Base-by-base conservation (phyloP, 64 coral and sea anemone genomes). In the Montipora capricornis region DNA sequence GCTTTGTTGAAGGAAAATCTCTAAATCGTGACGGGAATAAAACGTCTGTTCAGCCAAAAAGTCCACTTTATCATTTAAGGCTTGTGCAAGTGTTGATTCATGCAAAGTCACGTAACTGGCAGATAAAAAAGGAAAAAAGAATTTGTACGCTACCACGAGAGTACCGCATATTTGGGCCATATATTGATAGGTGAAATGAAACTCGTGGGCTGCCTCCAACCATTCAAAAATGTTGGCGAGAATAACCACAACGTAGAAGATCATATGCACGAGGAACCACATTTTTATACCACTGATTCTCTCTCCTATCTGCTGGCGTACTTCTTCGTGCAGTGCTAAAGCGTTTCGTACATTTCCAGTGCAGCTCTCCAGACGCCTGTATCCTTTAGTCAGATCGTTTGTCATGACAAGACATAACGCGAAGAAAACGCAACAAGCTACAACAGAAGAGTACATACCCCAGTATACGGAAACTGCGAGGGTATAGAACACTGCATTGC, bases 101-200 rank as follows among this genome's bases (percentile, higher is more conserved):
- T 94, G 92, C 84, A 84, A 94, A 19, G 92, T 94, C 76, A 94
- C 92, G 77, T 94, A 94, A 74, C 92, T 94, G 3, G 92, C 92
- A 5, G 92, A 94, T 20, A 94, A 49, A 51, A 94, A 94, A 1
- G 92, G 92, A 67, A 94, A 94, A 75, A 94, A 89, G 66, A 94
- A 94, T 26, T 94, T 94, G 92, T 94, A 94, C 4, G 77, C 76
- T 16, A 94, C 92, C 5, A 94, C 78, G 0, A 94, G 67, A 15
- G 92, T 94, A 14, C 92, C 92, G 5, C 83, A 87, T 37, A 94
- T 78, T 50, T 94, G 92, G 59, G 92, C 92, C 75, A 87, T 87
- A 49, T 89, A 94, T 51, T 94, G 75, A 15, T 81, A 88, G 3
- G 61, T 74, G 81, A 80, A 76, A 49, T 89, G 46, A 47, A 94